phyloP scores from a whole-genome alignment of 2,113 vertebrate species.

The Trematomus loennbergii region DNA sequence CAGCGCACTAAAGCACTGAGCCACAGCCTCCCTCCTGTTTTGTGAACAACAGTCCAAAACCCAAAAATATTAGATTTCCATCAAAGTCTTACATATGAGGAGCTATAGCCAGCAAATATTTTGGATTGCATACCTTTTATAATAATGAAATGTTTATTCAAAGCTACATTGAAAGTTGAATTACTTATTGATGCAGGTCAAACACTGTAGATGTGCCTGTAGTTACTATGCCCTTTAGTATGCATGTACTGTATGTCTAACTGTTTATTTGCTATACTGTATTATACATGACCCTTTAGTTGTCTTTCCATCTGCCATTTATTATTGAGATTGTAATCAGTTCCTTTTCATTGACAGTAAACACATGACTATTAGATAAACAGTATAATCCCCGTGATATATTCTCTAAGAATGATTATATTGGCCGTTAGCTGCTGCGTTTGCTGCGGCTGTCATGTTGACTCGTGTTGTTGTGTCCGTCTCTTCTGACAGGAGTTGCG shows the following conservation, averaged over 20 bases:
- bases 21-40: no score
- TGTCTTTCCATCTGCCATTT: conserved; percentile 37
- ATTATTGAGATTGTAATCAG: conserved; percentile 34
- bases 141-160: neutral
- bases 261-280: neutral
- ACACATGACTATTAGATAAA: conserved; percentile 18
- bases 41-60: neutral
- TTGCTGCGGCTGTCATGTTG: conserved; percentile 30
- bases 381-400: conserved; percentile 5
- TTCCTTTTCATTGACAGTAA: conserved; percentile 20
- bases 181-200: neutral
- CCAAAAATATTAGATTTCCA: neutral
- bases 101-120: neutral
- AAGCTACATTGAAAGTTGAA: neutral
- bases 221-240: conserved; percentile 16
- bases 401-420: conserved; percentile 1
- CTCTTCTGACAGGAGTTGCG: conserved; percentile 86
- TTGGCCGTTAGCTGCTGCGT: conserved; percentile 8
- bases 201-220: neutral
- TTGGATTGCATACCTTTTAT: neutral
- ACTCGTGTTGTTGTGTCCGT: conserved; percentile 45
- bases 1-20: no score
- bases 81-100: neutral
- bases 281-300: conserved; percentile 29
- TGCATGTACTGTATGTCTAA: conserved; percentile 3